These are phyloP conservation scores for Drosophila bocki DNA, from an alignment of 1,140 invertebrate species.

Conservation along the genomic window DNA sequence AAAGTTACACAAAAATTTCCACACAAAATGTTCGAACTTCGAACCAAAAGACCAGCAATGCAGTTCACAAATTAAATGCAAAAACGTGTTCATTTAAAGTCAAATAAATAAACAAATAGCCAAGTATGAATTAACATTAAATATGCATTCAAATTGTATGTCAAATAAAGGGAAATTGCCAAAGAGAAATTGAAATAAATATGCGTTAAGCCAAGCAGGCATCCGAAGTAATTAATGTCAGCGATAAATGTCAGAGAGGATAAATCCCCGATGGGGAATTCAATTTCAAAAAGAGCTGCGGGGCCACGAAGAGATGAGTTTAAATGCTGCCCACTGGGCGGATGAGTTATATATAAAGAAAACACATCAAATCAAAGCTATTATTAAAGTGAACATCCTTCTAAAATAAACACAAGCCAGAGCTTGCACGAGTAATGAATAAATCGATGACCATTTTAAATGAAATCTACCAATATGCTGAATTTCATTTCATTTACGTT, in stretches of 20 bases:
- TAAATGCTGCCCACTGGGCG: neutral
- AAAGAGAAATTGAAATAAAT: conserved; percentile 35
- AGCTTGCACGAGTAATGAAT: neutral
- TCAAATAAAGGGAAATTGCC: conserved; percentile 11
- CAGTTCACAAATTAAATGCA: conserved; percentile 29
- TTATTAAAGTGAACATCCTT: conserved; percentile 1
- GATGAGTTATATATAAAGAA: neutral
- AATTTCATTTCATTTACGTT: conserved; percentile 2
- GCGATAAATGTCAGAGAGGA: conserved; percentile 42
- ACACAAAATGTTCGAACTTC: conserved; percentile 4
- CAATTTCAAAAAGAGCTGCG: neutral
- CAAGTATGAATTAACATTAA: conserved; percentile 22
- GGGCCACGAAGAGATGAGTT: neutral
- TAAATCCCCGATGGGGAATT: conserved; percentile 10
- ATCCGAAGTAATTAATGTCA: conserved; percentile 57
- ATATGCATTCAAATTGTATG: conserved; percentile 12
- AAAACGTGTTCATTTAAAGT: conserved; percentile 6
- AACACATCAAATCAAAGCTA: neutral
- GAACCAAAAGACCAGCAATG: conserved; percentile 5
- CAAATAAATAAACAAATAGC: conserved; percentile 2
- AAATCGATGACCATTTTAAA: neutral
- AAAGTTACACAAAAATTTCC: conserved; percentile 47
- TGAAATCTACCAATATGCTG: neutral
- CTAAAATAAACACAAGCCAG: neutral
- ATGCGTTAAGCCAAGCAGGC: conserved; percentile 13